Percentiles rank a stretch among this genome's conserved stretches.
phyloP scores from a whole-genome alignment of 1,140 invertebrate genomes.

The Magallana angulata region DNA sequence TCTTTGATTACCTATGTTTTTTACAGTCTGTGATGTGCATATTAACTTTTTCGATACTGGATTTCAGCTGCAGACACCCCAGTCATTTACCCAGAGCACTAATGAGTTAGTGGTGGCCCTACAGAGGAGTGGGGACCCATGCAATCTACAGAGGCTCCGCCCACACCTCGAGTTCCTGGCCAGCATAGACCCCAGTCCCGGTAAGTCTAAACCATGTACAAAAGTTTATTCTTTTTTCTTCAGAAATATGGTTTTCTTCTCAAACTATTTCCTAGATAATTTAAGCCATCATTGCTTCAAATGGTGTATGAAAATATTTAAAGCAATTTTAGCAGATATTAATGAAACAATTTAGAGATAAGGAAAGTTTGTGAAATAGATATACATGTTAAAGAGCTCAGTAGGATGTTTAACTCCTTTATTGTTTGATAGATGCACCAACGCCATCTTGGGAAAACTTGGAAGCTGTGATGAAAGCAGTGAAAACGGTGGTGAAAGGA shows the following conservation, averaged over 20 bases:
- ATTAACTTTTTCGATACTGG: background rate
- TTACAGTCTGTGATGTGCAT: too few relatives aligned
- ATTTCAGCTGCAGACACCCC: conserved; percentile 89
- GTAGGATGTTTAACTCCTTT: background rate
- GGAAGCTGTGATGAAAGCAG: conserved; percentile 88
- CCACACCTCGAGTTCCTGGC: conserved; percentile 92
- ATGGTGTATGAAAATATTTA: too few relatives aligned
- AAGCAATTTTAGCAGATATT: too few relatives aligned
- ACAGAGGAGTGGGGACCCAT: conserved; percentile 94
- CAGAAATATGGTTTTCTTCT: too few relatives aligned
- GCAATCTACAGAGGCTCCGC: conserved; percentile 84
- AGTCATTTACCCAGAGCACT: conserved; percentile 80
- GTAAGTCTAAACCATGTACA: conserved; percentile 53
- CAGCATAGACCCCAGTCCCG: conserved; percentile 85
- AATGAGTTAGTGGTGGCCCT: conserved; percentile 95
- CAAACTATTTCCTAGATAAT: too few relatives aligned
- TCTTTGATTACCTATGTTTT: too few relatives aligned
- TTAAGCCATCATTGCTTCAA: too few relatives aligned
- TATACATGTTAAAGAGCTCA: too few relatives aligned
- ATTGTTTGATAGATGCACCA: conserved; percentile 83
- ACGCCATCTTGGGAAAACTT: conserved; percentile 83
- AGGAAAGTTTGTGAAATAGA: too few relatives aligned
- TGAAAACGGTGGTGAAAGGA: conserved; percentile 89
- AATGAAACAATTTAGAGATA: too few relatives aligned
- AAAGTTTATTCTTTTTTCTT: background rate